Base-by-base conservation (phyloP, 2,888 invertebrate genomes). In the Dorcus parallelipipedus region DNA sequence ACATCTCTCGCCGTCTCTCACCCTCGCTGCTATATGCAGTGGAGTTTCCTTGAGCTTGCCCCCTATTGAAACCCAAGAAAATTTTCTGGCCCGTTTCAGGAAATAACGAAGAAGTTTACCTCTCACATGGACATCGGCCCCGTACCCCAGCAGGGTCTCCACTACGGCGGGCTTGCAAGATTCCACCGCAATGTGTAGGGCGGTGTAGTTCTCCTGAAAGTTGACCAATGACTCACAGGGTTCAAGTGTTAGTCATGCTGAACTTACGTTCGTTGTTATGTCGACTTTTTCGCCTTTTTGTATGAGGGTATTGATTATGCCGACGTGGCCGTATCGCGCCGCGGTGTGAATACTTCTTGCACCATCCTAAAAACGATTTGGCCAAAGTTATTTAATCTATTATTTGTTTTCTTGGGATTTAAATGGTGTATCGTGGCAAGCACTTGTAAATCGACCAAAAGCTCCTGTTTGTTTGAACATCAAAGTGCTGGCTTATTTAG, bases 311-410 rank as follows among this genome's bases (percentile, higher is more conserved):
- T 95, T 96, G 73, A 98, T 97, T 73, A 98, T 97, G 33, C 96
- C 95, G 4, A 96, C 95, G 75, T 98, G 97, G 0, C 99, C 99
- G 71, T 95, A 95, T 72, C 92, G 86, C 9, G 98, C 97, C 0
- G 99, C 99, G 0, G 97, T 96, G 79, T 99, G 99, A 64, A 99
- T 93, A 75, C 97, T 97, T 59, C 98, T 85, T 0, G 98, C 98
- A 26, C 99, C 99, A 69, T 88, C 89, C 91, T 92, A 74, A 20
- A 79, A 78, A 45, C 42, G 14, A 10, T 7, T 5, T 33, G 20
- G 3, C 20, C 20, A 33, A 33, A 33, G 26, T 33, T 33, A 33
- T 33, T n/a, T n/a, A n/a, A n/a, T 14, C 26, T 3, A 33, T 33
- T 7, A 33, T 33, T 33, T 20, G 20, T 20, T 20, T 20, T 20